Conservation (phyloP, 2,888 invertebrate genomes). For the Atrina japonica region DNA sequence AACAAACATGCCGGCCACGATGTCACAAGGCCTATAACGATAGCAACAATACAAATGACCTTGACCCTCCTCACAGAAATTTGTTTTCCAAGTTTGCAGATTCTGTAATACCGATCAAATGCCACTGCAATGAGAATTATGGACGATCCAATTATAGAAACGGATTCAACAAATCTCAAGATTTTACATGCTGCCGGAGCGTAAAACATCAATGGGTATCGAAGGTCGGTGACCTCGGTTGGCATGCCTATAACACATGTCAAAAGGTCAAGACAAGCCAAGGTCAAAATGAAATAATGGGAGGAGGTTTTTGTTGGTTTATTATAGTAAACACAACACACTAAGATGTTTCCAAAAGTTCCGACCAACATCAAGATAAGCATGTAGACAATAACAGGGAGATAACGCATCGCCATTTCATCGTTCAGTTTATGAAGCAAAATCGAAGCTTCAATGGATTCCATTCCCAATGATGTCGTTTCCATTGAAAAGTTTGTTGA, state of each 20-base stretch:
- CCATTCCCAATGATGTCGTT: constrained; percentile 16
- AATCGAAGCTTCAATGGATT: constrained; percentile 10
- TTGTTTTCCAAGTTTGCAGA: constrained; percentile 70
- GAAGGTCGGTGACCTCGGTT: constrained; percentile 73
- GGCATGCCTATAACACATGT: constrained; percentile 75
- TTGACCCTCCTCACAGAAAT: constrained; percentile 66
- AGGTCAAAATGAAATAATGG: constrained; percentile 72
- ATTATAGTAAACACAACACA: constrained; percentile 69
- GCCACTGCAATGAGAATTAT: constrained; percentile 70
- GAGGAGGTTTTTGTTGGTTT: constrained; percentile 69
- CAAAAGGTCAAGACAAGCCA: constrained; percentile 72
- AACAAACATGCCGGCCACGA: constrained; percentile 72
- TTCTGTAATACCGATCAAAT: constrained; percentile 71
- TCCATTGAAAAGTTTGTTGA: constrained; percentile 3
- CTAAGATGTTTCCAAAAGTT: constrained; percentile 69
- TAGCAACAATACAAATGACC: constrained; percentile 63
- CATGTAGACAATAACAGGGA: constrained; percentile 74
- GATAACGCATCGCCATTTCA: constrained; percentile 67
- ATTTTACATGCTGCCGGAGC: constrained; percentile 72
- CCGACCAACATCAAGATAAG: constrained; percentile 65
- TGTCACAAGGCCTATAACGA: constrained; percentile 63
- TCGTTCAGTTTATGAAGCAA: constrained; percentile 57
- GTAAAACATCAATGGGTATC: constrained; percentile 73
- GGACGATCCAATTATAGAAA: constrained; percentile 73
- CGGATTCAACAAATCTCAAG: constrained; percentile 70